Conservation (phyloP, 1,140 invertebrate species). For the Drosophila sucinea region DNA sequence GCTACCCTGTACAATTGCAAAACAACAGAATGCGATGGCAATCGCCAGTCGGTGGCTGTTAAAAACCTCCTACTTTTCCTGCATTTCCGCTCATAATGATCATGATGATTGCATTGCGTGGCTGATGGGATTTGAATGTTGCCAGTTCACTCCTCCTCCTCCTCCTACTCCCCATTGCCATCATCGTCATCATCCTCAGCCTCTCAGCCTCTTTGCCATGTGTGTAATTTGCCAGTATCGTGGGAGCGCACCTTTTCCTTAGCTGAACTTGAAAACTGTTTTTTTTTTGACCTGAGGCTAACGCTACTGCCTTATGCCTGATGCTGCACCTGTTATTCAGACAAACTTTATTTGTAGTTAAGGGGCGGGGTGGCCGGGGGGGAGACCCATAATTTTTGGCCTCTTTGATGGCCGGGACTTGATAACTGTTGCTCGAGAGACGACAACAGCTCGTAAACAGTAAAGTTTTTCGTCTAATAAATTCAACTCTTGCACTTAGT, state of each 20-base stretch:
- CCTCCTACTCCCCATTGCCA: constrained; percentile 16
- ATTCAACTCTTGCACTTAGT: constrained; percentile 79
- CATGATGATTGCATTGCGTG: constrained; percentile 81
- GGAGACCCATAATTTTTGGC: constrained; percentile 66
- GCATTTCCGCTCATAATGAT: constrained; percentile 81
- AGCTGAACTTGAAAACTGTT: constrained; percentile 7
- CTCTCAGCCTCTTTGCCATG: constrained; percentile 23
- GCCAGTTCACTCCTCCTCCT: constrained; percentile 17
- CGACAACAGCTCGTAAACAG: constrained; percentile 76
- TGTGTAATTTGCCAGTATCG: constrained; percentile 76
- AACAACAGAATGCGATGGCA: constrained; percentile 51
- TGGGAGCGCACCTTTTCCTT: constrained; percentile 72
- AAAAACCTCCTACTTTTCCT: constrained; percentile 81
- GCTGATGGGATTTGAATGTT: constrained; percentile 80
- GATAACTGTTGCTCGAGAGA: constrained; percentile 59
- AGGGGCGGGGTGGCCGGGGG: neutral
- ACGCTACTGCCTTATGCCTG: constrained; percentile 40
- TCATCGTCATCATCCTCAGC: constrained; percentile 27
- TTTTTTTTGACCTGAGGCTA: constrained; percentile 31
- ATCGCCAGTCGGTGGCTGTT: constrained; percentile 73
- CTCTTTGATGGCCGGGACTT: constrained; percentile 60
- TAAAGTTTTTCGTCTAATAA: constrained; percentile 77
- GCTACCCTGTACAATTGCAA: constrained; percentile 11
- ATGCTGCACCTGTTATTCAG: constrained; percentile 67
- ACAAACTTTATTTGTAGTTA: neutral